A percentile compares a stretch with the other conserved stretches of the same genome.
phyloP scores from a whole-genome alignment of 2,888 invertebrate genomes.

The Synergus japonicus region DNA sequence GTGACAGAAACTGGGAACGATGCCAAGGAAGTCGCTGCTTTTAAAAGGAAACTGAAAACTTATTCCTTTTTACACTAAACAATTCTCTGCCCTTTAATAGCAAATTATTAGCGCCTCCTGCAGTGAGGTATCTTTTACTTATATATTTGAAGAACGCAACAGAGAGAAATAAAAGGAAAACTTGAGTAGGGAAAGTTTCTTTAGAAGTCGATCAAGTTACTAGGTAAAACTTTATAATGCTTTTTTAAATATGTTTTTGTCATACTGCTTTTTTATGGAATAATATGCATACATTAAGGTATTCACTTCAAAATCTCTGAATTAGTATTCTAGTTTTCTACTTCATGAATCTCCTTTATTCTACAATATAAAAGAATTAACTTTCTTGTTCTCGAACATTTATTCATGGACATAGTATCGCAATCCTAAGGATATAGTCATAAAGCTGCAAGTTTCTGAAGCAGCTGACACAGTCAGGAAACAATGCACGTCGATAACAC shows the following conservation, averaged over 20 bases:
- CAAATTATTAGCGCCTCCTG: neutral
- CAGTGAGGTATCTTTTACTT: neutral
- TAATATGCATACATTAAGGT: neutral
- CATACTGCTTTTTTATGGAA: neutral
- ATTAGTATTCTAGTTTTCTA: too few species aligned
- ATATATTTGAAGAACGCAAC: neutral
- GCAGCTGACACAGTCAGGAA: constrained; percentile 45
- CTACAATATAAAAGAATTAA: neutral
- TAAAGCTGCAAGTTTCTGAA: constrained; percentile 51
- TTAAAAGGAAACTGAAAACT: neutral
- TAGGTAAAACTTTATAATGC: neutral
- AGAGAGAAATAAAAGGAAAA: neutral
- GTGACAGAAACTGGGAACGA: neutral
- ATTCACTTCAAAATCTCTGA: neutral
- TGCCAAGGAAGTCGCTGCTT: neutral
- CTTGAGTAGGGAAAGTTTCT: neutral
- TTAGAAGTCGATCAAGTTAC: neutral
- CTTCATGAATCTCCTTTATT: neutral
- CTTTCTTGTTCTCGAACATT: neutral
- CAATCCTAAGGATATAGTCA: neutral
- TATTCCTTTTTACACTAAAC: neutral
- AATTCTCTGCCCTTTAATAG: neutral
- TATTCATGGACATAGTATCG: neutral
- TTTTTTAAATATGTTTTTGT: neutral
- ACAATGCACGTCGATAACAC: constrained; percentile 47